Percentiles rank a stretch among this genome's conserved stretches.
Evolutionary conservation across 2,113 vertebrate species (phyloP).

Genomic region (Hydrochoerus hydrochaeris): DNA sequence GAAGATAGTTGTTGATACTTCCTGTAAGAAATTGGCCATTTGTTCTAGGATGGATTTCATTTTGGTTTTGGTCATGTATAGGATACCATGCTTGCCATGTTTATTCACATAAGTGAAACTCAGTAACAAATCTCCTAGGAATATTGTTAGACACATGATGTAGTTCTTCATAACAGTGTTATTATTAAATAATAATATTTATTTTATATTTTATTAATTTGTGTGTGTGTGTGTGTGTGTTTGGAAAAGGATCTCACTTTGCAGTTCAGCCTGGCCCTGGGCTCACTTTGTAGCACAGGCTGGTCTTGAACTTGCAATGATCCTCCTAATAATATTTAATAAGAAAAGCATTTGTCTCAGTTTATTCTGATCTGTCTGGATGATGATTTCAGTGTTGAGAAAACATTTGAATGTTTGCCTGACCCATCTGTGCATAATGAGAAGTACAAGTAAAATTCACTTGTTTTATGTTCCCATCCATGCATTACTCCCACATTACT

Average conservation of each 20-base stretch:
- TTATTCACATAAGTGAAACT: neutral
- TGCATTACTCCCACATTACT: too few species aligned
- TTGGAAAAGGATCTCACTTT: too few species aligned
- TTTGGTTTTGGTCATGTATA: neutral
- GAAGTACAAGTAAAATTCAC: too few species aligned
- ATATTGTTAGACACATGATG: too few species aligned
- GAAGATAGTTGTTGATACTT: neutral
- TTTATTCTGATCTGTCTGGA: neutral
- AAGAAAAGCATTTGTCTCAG: neutral
- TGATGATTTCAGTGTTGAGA: neutral
- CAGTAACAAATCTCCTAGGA: neutral
- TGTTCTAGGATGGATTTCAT: neutral
- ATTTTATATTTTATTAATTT: too few species aligned
- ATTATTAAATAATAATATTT: neutral
- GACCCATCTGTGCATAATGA: neutral
- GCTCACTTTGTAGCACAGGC: too few species aligned
- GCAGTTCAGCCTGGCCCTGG: too few species aligned
- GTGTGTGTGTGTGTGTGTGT: too few species aligned
- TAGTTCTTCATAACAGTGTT: neutral
- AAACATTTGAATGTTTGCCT: neutral
- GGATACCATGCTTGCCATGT: neutral
- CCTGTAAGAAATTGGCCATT: neutral
- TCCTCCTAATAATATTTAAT: neutral
- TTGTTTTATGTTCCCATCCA: accelerated
- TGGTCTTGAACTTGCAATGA: too few species aligned